Base-by-base conservation (phyloP, 1,140 invertebrate genomes). In the Megathymus violae region DNA sequence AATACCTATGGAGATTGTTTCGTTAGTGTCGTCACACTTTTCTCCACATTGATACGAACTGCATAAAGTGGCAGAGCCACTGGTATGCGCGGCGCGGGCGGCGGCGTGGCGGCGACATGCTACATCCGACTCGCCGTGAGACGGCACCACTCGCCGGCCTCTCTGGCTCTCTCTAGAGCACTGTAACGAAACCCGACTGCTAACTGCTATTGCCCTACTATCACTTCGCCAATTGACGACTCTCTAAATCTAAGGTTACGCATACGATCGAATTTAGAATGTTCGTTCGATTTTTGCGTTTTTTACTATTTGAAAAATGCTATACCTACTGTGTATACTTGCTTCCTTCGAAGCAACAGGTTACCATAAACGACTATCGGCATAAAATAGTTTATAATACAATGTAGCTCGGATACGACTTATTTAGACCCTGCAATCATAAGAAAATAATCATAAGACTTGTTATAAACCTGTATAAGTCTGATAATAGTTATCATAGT, bases 151-250 rank as follows among this genome's bases (percentile, higher is more conserved):
- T 62, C 58, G 69, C 69, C 74, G 73, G 64, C 70, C 79, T 81
- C 78, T 84, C 78, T 79, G 66, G 69, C 81, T 81, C 78, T 84
- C 78, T 80, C 78, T 80, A 74, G 76, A 78, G 69, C 75, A 68
- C 72, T 78, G 80, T 76, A 82, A 83, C 78, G 75, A 78, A 82
- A 82, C 71, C 72, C 69, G 77, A 74, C 72, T 83, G 64, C 72
- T 71, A 78, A 77, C 73, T 66, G 71, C 64, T 74, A 64, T 67
- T 84, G 86, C 78, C 84, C 86, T 85, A 89, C 86, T 89, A 87
- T 89, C 84, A 88, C 86, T 89, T 78, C 62, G 65, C 67, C 68
- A 73, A 72, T 67, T 65, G 66, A 74, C 76, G 61, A 76, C 76
- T 80, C 78, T 84, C 77, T 80, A 80, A 81, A 78, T 77, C 71